Evolutionary conservation across 2,888 invertebrate genomes (phyloP).

Genomic region (Uloborus plumipes): DNA sequence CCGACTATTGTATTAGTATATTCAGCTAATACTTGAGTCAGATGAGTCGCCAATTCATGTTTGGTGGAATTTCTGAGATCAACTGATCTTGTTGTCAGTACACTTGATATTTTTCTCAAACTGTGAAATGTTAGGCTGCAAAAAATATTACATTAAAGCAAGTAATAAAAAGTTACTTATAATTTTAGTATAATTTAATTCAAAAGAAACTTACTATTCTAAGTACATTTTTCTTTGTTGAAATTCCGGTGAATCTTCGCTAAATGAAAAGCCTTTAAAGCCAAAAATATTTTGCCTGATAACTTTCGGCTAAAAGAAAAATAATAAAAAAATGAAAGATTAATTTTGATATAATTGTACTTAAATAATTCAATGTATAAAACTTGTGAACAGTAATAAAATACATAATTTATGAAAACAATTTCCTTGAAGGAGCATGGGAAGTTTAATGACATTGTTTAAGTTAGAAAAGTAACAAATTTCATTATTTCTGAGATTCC

Average conservation of each 20-base stretch:
- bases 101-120: conserved; percentile 62
- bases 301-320: conserved; percentile 39
- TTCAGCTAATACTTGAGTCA: conserved; percentile 56
- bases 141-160: neutral
- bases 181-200: neutral
- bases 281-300: conserved; percentile 59
- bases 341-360: neutral
- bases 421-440: no score
- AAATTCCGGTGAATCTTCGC: conserved; percentile 42
- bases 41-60: conserved; percentile 58
- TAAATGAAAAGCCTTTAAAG: conserved; percentile 52
- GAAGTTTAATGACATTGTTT: no score
- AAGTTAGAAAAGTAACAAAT: no score
- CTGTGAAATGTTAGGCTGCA: conserved; percentile 58
- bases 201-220: conserved; percentile 54
- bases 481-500: no score
- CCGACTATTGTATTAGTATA: conserved; percentile 36
- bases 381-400: no score
- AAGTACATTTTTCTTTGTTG: conserved; percentile 60
- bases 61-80: conserved; percentile 59
- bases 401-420: neutral
- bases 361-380: neutral
- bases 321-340: no score
- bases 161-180: neutral
- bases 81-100: conserved; percentile 56